Conservation (phyloP, 2,888 invertebrate genomes). For the Cataglyphis livida region DNA sequence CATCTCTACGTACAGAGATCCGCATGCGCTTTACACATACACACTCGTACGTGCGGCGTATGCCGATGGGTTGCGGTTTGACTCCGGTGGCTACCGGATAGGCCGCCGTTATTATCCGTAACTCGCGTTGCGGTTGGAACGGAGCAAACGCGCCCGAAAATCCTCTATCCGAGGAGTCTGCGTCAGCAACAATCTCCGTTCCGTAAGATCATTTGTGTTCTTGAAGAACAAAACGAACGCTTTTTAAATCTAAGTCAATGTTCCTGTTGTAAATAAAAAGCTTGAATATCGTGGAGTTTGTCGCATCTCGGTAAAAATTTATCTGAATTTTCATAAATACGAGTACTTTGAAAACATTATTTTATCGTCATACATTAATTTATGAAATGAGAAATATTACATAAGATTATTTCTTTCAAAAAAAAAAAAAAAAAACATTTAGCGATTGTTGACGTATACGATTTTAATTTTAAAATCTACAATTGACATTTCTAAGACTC, state of each 20-base stretch:
- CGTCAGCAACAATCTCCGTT: neutral
- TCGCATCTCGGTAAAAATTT: neutral
- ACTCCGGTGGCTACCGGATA: slow-evolving; percentile 78
- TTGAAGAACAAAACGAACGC: neutral
- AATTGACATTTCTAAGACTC: neutral
- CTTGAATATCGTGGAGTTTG: neutral
- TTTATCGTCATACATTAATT: neutral
- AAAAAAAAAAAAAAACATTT: neutral
- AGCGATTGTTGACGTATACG: neutral
- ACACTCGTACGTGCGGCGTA: slow-evolving; percentile 78
- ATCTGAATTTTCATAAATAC: neutral
- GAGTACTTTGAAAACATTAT: neutral
- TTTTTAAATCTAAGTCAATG: neutral
- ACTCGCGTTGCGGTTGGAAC: slow-evolving; percentile 79
- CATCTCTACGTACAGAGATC: neutral
- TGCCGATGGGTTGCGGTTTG: slow-evolving; percentile 81
- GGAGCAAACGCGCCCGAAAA: slow-evolving; percentile 79
- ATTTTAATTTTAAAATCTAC: neutral
- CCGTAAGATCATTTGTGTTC: neutral
- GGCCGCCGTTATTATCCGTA: slow-evolving; percentile 81
- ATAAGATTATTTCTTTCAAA: neutral
- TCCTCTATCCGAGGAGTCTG: slow-evolving; percentile 52
- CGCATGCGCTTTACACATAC: slow-evolving; percentile 72
- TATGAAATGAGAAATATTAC: neutral
- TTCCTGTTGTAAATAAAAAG: neutral